Conservation (phyloP, 2,113 vertebrate species). For the Pontoporia blainvillei region DNA sequence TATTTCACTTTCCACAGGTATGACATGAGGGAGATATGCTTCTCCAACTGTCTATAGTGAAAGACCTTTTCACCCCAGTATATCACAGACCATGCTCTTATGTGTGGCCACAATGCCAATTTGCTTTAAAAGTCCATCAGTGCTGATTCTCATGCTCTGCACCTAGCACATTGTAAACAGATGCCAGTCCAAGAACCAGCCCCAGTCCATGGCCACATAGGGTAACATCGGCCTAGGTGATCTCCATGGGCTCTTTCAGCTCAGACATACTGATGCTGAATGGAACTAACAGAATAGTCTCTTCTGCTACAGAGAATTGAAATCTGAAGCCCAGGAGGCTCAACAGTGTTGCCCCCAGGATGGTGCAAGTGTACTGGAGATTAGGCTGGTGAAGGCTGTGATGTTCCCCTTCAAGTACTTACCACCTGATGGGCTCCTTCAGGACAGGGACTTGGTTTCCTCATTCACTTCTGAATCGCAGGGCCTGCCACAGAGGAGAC, state of each 20-base stretch:
- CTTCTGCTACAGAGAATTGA: not conserved
- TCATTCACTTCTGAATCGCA: not conserved
- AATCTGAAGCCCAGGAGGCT: not conserved
- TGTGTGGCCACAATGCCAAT: not conserved
- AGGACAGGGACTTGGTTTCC: not conserved
- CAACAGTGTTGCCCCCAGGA: not conserved
- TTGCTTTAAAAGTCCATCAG: not conserved
- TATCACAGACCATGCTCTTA: not conserved
- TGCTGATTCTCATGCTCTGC: not conserved
- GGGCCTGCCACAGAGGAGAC: not conserved
- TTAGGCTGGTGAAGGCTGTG: not conserved
- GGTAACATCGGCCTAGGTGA: not conserved
- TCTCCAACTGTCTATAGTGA: not conserved
- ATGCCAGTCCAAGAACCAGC: not conserved
- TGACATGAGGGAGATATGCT: not conserved
- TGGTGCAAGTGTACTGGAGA: not conserved
- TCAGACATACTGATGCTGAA: not conserved
- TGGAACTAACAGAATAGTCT: not conserved
- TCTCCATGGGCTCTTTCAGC: not conserved
- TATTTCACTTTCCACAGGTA: not conserved
- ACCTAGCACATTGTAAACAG: not conserved
- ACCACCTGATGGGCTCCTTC: not conserved
- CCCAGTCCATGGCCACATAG: not conserved
- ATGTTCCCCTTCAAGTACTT: not conserved
- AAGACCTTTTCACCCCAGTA: not conserved